Conservation (phyloP, 2,113 vertebrate genomes). For the Antechinus flavipes region DNA sequence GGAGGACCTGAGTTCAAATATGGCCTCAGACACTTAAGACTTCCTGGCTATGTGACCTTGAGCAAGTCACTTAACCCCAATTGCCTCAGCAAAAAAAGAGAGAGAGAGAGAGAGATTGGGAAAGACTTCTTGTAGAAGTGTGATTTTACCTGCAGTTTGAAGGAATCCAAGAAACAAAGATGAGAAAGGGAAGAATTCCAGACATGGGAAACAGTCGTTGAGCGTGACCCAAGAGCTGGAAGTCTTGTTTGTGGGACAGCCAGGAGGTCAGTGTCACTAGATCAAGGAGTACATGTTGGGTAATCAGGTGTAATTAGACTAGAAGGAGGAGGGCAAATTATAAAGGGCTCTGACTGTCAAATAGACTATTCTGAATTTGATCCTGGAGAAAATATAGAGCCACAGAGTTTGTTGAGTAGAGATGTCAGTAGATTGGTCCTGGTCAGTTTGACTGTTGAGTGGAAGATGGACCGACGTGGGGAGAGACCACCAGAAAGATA, state of each 20-base stretch:
- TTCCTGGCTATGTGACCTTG: no score
- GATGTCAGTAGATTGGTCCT: not conserved
- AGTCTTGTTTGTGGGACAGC: not conserved
- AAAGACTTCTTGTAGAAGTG: not conserved
- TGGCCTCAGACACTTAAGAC: no score
- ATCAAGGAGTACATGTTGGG: not conserved
- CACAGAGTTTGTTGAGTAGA: not conserved
- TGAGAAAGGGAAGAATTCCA: not conserved
- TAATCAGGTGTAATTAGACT: not conserved
- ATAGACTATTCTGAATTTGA: not conserved
- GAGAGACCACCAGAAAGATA: no score
- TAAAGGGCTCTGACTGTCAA: not conserved
- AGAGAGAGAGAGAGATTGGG: not conserved
- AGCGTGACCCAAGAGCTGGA: not conserved
- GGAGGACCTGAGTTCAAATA: no score
- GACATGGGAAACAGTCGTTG: no score
- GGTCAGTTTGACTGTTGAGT: not conserved
- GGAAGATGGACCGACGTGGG: no score
- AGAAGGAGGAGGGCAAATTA: not conserved
- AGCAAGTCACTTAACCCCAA: no score
- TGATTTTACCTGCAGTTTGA: not conserved
- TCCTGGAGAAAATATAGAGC: no score
- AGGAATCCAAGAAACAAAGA: not conserved
- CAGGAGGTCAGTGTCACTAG: not conserved
- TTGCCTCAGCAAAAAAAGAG: no score